phyloP scores from a whole-genome alignment of 2,888 invertebrate genomes.

The Dorcus hopei region DNA sequence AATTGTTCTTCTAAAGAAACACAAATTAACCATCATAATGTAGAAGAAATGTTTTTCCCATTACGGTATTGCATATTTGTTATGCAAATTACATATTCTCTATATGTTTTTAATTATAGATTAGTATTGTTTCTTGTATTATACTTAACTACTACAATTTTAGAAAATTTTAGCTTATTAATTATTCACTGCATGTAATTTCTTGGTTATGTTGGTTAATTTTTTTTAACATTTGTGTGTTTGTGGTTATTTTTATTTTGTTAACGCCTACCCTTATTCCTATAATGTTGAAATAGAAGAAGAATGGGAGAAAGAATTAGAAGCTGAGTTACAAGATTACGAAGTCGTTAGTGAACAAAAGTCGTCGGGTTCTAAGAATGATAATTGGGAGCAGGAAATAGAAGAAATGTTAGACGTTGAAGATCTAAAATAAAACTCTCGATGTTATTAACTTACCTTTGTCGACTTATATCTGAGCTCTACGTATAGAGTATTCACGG shows the following conservation, averaged over 20 bases:
- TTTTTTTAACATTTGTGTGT: constrained; percentile 8
- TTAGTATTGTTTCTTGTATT: constrained; percentile 15
- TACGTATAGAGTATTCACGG: no score
- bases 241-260: constrained; percentile 21
- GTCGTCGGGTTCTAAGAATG: constrained; percentile 48
- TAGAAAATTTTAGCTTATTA: constrained; percentile 3
- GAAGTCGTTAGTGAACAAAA: constrained; percentile 74
- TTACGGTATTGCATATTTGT: no score
- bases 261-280: constrained; percentile 36
- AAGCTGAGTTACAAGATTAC: constrained; percentile 92
- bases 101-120: constrained; percentile 9
- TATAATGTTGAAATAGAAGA: constrained; percentile 55
- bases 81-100: constrained; percentile 11
- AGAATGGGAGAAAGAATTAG: constrained; percentile 95
- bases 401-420: constrained; percentile 47
- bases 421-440: constrained; percentile 42
- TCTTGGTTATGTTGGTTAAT: background rate
- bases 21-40: constrained; percentile 3
- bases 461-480: background rate
- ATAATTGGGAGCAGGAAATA: constrained; percentile 48
- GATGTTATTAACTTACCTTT: constrained; percentile 1
- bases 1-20: constrained; percentile 1
- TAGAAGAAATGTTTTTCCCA: no score
- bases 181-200: background rate
- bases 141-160: background rate